Percentiles rank a stretch among this genome's conserved stretches.
Conservation (phyloP, 2,888 invertebrate species). For the Andrena marginata region DNA sequence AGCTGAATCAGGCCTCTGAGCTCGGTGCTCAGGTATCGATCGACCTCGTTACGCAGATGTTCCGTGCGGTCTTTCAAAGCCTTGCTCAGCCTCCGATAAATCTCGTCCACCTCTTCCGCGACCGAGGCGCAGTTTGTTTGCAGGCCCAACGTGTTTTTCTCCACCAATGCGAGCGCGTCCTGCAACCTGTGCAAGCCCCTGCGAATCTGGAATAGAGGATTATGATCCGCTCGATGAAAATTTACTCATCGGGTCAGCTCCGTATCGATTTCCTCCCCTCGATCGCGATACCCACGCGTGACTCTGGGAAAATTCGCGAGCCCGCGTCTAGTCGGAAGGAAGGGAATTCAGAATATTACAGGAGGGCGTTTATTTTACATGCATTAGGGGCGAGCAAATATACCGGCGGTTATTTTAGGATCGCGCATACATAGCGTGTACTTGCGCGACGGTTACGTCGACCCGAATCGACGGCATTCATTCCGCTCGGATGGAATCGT, state of each 20-base stretch:
- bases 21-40: slow-evolving; percentile 96
- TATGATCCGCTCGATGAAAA: slow-evolving; percentile 21
- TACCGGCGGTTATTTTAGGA: slow-evolving; percentile 54
- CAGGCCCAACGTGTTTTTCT: slow-evolving; percentile 95
- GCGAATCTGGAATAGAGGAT: slow-evolving; percentile 87
- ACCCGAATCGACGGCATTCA: slow-evolving; percentile 55
- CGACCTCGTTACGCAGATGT: slow-evolving; percentile 94
- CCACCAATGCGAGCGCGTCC: slow-evolving; percentile 93
- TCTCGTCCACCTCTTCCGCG: slow-evolving; percentile 97
- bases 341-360: slow-evolving; percentile 13
- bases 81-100: slow-evolving; percentile 94
- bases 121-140: slow-evolving; percentile 96
- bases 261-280: background rate
- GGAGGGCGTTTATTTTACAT: slow-evolving; percentile 37
- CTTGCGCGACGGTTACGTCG: slow-evolving; percentile 40
- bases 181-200: slow-evolving; percentile 95
- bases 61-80: slow-evolving; percentile 96
- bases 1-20: slow-evolving; percentile 93
- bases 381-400: slow-evolving; percentile 53
- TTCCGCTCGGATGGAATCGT: slow-evolving; percentile 13
- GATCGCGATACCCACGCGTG: background rate
- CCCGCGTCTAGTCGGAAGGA: background rate
- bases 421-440: slow-evolving; percentile 30
- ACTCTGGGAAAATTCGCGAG: background rate
- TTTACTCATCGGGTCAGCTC: background rate